A percentile compares a stretch with the other conserved stretches of the same genome.
Conservation (phyloP, 2,888 invertebrate species). For the Drosophila silvestris region DNA sequence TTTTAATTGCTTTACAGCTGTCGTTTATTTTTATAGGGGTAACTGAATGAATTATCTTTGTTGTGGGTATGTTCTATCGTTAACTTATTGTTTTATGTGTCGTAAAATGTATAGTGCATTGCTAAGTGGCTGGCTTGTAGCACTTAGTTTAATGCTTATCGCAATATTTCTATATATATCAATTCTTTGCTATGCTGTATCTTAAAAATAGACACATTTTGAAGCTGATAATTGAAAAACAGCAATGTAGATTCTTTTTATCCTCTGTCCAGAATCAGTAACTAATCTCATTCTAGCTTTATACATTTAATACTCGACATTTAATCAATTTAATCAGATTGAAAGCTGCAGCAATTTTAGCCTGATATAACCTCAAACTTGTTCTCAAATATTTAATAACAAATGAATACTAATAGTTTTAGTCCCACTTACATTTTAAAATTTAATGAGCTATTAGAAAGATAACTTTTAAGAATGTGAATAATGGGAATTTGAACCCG, state of each 20-base stretch:
- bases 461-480: background rate
- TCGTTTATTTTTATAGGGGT: conserved; percentile 2
- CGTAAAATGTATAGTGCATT: background rate
- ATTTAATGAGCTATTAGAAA: background rate
- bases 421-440: background rate
- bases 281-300: background rate
- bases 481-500: rapidly evolving
- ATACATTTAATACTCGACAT: background rate
- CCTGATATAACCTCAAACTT: background rate
- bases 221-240: background rate
- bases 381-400: background rate
- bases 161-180: background rate
- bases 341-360: background rate
- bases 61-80: background rate
- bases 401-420: background rate
- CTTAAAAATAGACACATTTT: background rate
- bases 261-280: background rate
- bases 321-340: too few relatives aligned
- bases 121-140: background rate
- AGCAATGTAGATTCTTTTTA: background rate
- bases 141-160: background rate
- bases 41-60: background rate
- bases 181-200: rapidly evolving
- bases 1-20: conserved; percentile 51
- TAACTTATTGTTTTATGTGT: background rate